Evolutionary conservation across 1,140 invertebrate genomes (phyloP).

Genomic region (Harlomillsia oculata): DNA sequence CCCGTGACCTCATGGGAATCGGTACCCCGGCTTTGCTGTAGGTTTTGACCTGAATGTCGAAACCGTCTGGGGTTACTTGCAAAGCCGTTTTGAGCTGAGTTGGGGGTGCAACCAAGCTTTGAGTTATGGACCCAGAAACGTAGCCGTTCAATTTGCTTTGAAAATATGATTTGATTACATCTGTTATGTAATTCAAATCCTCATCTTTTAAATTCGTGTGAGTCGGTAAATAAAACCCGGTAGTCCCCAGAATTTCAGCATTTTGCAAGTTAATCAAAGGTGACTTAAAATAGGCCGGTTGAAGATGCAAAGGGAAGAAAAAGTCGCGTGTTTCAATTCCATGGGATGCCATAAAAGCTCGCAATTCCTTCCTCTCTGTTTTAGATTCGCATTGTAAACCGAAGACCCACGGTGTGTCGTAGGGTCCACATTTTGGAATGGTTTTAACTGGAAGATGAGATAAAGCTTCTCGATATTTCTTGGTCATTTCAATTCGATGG

Average conservation of each 20-base stretch:
- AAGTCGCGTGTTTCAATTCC: constrained; percentile 23
- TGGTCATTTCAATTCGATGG: neutral
- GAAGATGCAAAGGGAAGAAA: constrained; percentile 22
- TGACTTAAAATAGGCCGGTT: constrained; percentile 11
- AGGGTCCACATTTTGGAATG: constrained; percentile 11
- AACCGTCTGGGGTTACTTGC: constrained; percentile 14
- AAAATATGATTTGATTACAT: neutral
- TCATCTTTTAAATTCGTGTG: constrained; percentile 6
- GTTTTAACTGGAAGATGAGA: neutral
- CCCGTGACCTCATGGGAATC: neutral
- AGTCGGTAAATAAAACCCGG: constrained; percentile 24
- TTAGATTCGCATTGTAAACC: constrained; percentile 14
- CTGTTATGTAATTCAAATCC: constrained; percentile 7
- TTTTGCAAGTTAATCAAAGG: neutral
- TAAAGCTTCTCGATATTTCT: constrained; percentile 9
- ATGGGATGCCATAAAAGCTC: constrained; percentile 8
- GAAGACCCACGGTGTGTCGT: constrained; percentile 26
- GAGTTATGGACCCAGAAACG: neutral
- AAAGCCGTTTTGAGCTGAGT: neutral
- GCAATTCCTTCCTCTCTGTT: constrained; percentile 1
- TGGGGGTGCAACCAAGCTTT: neutral
- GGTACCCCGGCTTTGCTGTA: neutral
- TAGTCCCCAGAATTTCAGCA: constrained; percentile 15
- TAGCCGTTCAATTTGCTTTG: neutral
- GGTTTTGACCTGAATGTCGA: constrained; percentile 3